Evolutionary conservation across 1,140 invertebrate species (phyloP), one percentile per base, ranked within the genome.

Genomic region (Pteromalus puparum): DNA sequence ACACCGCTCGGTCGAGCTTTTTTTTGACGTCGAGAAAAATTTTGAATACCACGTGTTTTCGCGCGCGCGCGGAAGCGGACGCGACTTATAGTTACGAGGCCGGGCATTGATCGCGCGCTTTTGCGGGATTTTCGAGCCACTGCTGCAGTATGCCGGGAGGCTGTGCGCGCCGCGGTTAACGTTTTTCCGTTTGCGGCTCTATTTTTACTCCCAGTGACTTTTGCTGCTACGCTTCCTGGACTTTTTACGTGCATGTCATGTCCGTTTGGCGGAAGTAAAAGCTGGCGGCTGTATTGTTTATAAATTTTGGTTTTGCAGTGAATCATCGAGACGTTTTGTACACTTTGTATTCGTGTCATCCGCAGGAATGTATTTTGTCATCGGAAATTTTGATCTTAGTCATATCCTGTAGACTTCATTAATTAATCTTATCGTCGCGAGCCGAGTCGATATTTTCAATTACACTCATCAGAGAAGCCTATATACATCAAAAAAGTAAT

Each of bases 31-130:
- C 30, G 4, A 13, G 72, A 74, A 74, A 42, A 74, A 30, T 74
- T 74, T 74, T 74, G 72, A 74, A 74, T 74, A 30, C 13, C 72
- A 38, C 72, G 72, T 34, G 28, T 5, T n/a, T n/a, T 34, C 3
- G 30, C 30, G 3, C 72, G 72, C 72, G 72, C 72, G 72, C 72
- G 30, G 2, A 18, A 15, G 24, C 70, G 9, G 30, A 30, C 38
- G 7, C 26, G 30, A 30, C 3, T 73, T 53, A 10, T 21, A 73
- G 70, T 73, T 30, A 15, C 72, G 3, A 38, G 34, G 9, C 30
- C 72, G 34, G 34, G 72, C 72, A 74, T 74, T 74, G 72, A 74
- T 74, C 72, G 72, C 30, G 18, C 15, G 72, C 72, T 74, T 74
- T 74, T 42, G 72, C 72, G 34, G 34, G 21, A 61, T 61, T 61